A percentile compares a stretch with the other conserved stretches of the same genome.
phyloP scores from a whole-genome alignment of 2,888 invertebrate species.

The Tanypteryx hageni region DNA sequence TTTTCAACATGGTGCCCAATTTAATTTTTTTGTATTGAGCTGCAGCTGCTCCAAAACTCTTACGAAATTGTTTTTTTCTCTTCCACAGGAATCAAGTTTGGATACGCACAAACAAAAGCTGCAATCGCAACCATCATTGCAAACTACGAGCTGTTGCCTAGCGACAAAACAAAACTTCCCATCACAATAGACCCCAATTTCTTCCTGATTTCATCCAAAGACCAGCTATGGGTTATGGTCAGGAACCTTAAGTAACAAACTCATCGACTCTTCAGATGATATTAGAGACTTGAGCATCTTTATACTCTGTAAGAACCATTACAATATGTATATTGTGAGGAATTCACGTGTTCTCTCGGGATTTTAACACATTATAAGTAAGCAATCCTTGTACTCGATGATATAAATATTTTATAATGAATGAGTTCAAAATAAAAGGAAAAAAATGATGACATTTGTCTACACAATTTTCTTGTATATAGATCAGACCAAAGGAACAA shows the following conservation, averaged over 20 bases:
- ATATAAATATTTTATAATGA: no score
- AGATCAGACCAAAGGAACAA: no score
- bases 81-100: slow-evolving; percentile 58
- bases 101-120: slow-evolving; percentile 52
- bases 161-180: slow-evolving; percentile 53
- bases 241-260: neutral
- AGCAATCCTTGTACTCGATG: no score
- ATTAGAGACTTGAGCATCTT: no score
- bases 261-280: no score
- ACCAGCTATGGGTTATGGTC: slow-evolving; percentile 30
- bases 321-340: no score
- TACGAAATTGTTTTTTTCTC: neutral
- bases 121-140: slow-evolving; percentile 44
- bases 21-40: neutral
- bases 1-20: neutral
- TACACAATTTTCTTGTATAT: no score
- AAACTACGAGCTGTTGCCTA: slow-evolving; percentile 37
- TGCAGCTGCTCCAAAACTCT: neutral
- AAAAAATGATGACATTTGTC: no score
- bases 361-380: no score
- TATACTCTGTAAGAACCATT: no score
- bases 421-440: no score
- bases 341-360: no score
- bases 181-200: slow-evolving; percentile 36
- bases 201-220: slow-evolving; percentile 54